Evolutionary conservation across 2,113 vertebrate genomes (phyloP), one percentile per base, ranked within the genome.

Genomic region (Alethe castanea): DNA sequence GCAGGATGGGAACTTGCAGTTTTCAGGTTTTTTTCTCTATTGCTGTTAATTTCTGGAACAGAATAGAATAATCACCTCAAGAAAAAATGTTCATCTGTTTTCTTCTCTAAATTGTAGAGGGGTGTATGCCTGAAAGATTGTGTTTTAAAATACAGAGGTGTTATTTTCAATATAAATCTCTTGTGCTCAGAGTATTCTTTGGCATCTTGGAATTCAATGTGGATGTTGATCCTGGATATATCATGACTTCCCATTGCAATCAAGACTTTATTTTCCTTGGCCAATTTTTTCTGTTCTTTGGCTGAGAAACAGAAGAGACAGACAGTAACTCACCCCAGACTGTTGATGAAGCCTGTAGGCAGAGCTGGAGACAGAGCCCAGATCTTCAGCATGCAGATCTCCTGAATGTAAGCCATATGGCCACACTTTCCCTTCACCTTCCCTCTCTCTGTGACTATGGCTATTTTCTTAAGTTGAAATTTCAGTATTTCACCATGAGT

Each of bases 191-290:
- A 85, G 35, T 48, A 36, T 82, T 91, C 42, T 91, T 72, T 65
- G 54, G 33, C 42, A 82, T 77, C 84, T 92, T 85, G 45, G 35
- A 91, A 91, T 82, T 91, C 33, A 72, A 0, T 82, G 93, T 91
- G 74, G 33, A 50, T 90, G 91, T 89, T 95, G 74, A 87, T 74
- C 45, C 40, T 69, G 54, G 35, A 60, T 89, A 67, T 82, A 95
- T 92, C 53, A 85, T 62, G 29, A 76, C 45, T 91, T 89, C 70
- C 81, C 22, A 62, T 76, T 89, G 29, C 82, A 92, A 60, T 71
- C 45, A 64, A 71, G 60, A 71, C 6, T 70, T 89, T 87, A 60
- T 91, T 97, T 94, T 91, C 13, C 66, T 94, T 95, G 89, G 95
- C 47, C 73, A 92, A 28, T 56, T 69, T 77, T 66, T 96, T 74